Conservation (phyloP, 92 coral and sea anemone species). For the Porites divaricata region DNA sequence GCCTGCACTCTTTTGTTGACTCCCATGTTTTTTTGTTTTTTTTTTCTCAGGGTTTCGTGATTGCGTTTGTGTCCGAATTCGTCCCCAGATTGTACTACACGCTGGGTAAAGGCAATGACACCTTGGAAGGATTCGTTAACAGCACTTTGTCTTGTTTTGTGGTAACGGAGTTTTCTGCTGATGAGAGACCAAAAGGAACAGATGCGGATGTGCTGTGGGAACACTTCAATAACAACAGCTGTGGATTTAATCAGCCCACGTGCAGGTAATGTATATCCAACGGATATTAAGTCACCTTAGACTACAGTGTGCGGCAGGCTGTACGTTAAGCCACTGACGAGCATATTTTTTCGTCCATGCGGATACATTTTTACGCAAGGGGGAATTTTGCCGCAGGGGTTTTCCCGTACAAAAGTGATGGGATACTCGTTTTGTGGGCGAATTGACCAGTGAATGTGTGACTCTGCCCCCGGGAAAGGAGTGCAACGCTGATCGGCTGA, state of each 20-base stretch:
- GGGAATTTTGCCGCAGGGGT: no score
- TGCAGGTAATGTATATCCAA: constrained; percentile 71
- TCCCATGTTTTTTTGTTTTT: background rate
- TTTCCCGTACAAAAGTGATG: no score
- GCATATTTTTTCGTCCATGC: no score
- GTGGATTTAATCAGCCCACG: constrained; percentile 78
- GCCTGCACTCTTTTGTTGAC: background rate
- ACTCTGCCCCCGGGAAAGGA: no score
- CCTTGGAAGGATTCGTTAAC: constrained; percentile 81
- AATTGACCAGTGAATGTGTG: no score
- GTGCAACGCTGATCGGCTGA: no score
- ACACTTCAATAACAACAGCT: constrained; percentile 64
- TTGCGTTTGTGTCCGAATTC: constrained; percentile 98
- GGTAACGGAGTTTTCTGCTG: constrained; percentile 54
- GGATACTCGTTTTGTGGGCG: no score
- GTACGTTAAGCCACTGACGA: no score
- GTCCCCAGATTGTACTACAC: constrained; percentile 93
- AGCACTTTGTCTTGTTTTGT: constrained; percentile 87
- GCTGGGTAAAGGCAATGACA: constrained; percentile 58
- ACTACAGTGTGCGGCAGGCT: no score
- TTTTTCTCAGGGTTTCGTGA: constrained; percentile 79
- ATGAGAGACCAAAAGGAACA: constrained; percentile 53
- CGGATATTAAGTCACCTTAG: background rate
- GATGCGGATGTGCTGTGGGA: constrained; percentile 9
- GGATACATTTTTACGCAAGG: no score